phyloP scores from a whole-genome alignment of 2,113 vertebrate genomes.

The Lepisosteus osseus region DNA sequence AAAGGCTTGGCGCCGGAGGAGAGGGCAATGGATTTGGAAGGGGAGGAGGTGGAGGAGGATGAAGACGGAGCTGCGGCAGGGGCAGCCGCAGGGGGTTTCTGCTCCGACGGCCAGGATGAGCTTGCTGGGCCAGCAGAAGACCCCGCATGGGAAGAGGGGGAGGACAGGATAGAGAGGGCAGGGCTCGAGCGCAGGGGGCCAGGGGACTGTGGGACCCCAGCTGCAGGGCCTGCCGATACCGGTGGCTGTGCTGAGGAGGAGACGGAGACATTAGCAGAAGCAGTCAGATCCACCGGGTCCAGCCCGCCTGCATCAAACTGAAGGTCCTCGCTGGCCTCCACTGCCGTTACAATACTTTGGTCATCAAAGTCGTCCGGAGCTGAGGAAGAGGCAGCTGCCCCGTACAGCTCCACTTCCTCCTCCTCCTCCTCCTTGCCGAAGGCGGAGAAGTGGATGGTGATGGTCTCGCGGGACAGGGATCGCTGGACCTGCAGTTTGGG shows the following conservation, averaged over 20 bases:
- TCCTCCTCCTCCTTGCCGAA: slow-evolving; percentile 94
- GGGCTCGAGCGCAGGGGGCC: slow-evolving; percentile 55
- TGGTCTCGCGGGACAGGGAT: slow-evolving; percentile 89
- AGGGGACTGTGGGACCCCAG: slow-evolving; percentile 40
- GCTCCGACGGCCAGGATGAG: slow-evolving; percentile 62
- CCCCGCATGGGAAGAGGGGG: slow-evolving; percentile 26
- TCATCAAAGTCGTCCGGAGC: slow-evolving; percentile 65
- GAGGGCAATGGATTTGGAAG: slow-evolving; percentile 69
- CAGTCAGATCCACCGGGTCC: slow-evolving; percentile 48
- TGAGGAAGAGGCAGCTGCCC: slow-evolving; percentile 33
- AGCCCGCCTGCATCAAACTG: slow-evolving; percentile 61
- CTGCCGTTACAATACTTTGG: slow-evolving; percentile 75
- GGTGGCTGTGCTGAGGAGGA: slow-evolving; percentile 42
- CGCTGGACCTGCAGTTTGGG: slow-evolving; percentile 95
- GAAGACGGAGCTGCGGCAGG: slow-evolving; percentile 28
- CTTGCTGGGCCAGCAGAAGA: slow-evolving; percentile 53
- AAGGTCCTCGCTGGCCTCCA: slow-evolving; percentile 89
- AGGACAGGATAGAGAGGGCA: slow-evolving; percentile 64
- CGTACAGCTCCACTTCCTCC: slow-evolving; percentile 85
- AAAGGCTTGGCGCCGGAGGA: slow-evolving; percentile 82
- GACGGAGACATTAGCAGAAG: slow-evolving; percentile 49
- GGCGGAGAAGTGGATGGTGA: slow-evolving; percentile 97
- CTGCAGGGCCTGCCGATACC: slow-evolving; percentile 39
- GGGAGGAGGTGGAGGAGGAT: slow-evolving; percentile 72
- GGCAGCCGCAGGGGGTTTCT: slow-evolving; percentile 57